phyloP scores from a whole-genome alignment of 1,140 invertebrate species.

The Venturia canescens region DNA sequence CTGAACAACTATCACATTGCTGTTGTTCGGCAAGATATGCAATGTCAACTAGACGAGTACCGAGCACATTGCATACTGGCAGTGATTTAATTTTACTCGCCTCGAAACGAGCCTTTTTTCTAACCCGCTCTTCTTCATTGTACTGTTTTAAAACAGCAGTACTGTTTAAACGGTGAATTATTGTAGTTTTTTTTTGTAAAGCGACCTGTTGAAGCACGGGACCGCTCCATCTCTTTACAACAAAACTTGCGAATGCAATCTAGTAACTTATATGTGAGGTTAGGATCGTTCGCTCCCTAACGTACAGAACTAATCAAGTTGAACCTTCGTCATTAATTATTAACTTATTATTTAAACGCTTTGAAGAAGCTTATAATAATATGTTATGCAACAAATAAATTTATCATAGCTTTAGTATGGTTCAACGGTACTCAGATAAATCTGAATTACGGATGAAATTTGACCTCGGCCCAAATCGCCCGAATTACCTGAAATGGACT shows the following conservation, averaged over 20 bases:
- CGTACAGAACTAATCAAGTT: neutral
- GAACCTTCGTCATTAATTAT: too few species aligned
- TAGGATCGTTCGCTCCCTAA: neutral
- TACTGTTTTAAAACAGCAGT: neutral
- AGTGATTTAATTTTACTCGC: neutral
- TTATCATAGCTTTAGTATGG: neutral
- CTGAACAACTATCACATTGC: neutral
- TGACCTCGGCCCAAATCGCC: too few species aligned
- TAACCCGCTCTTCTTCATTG: neutral
- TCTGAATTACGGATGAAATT: too few species aligned
- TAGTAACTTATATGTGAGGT: neutral
- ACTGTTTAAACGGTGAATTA: neutral
- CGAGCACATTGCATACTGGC: constrained; percentile 6
- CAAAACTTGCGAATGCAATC: neutral
- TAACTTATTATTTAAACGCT: too few species aligned
- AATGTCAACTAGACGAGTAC: neutral
- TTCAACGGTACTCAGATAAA: neutral
- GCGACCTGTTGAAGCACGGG: neutral
- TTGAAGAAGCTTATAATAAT: too few species aligned
- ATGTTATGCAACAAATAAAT: too few species aligned
- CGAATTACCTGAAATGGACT: too few species aligned
- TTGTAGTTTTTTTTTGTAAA: neutral
- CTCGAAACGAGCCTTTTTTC: neutral
- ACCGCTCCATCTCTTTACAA: neutral
- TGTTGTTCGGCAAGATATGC: neutral